These are phyloP conservation scores for Drosophila miranda DNA, from an alignment of 1,140 invertebrate species.

Conservation along the genomic window DNA sequence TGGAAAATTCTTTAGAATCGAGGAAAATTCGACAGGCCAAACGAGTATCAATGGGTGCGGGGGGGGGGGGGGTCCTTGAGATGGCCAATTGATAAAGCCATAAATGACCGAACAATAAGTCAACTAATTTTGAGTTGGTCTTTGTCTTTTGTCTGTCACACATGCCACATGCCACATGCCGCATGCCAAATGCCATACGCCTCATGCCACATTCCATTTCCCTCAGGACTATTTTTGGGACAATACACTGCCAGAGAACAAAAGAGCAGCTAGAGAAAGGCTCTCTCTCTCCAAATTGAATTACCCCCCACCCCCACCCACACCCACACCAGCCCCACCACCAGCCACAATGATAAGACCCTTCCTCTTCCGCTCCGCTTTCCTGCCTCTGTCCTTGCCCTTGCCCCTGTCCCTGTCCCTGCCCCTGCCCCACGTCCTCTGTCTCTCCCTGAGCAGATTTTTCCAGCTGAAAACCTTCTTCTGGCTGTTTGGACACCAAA, in stretches of 20 bases:
- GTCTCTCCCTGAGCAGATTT: neutral
- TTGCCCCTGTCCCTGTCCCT: neutral
- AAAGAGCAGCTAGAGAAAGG: neutral
- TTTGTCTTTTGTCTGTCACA: constrained; percentile 7
- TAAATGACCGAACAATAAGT: constrained; percentile 22
- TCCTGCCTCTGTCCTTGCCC: no score
- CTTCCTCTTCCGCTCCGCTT: no score
- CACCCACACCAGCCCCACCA: neutral
- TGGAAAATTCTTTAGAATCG: neutral
- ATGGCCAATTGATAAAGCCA: neutral
- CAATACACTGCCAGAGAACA: constrained; percentile 12
- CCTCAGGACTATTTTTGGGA: neutral
- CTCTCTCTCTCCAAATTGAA: constrained; percentile 16
- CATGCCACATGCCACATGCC: neutral
- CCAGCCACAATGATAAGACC: neutral
- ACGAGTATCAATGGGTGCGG: neutral
- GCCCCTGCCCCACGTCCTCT: neutral
- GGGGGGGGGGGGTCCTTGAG: no score
- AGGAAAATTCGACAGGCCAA: no score
- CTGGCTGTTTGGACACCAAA: no score
- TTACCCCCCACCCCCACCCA: constrained; percentile 9
- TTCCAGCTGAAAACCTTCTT: no score
- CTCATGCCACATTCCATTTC: neutral
- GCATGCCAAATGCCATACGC: neutral
- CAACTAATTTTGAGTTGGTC: neutral